Conservation (phyloP, 2,797 vertebrate species). For the Pseudomugil gertrudae region DNA sequence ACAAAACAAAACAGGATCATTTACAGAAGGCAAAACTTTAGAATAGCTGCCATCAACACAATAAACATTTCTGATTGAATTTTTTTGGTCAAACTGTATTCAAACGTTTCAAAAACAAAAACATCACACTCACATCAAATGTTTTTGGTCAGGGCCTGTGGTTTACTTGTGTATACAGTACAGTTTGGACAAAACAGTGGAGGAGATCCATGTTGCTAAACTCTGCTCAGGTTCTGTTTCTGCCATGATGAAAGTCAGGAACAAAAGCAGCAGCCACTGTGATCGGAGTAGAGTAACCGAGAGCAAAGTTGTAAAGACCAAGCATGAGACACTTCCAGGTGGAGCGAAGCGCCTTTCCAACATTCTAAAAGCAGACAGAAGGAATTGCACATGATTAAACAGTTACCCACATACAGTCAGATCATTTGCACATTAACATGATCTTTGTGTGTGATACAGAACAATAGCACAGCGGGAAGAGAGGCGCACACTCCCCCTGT, state of each 20-base stretch:
- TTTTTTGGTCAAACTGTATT: not conserved
- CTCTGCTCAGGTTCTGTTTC: constrained; percentile 56
- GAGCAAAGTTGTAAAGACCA: constrained; percentile 88
- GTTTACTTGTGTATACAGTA: not conserved
- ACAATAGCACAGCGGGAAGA: constrained; percentile 55
- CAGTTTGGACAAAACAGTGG: not conserved
- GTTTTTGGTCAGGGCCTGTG: not conserved
- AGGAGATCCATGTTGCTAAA: constrained; percentile 1
- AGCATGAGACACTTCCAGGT: constrained; percentile 91
- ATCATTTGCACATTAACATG: not conserved
- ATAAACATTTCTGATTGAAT: not conserved
- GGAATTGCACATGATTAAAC: not conserved
- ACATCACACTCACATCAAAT: constrained; percentile 5
- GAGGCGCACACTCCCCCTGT: constrained; percentile 2
- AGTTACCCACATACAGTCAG: not conserved
- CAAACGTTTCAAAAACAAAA: constrained; percentile 22
- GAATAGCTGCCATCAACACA: not conserved
- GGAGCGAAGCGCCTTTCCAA: constrained; percentile 86
- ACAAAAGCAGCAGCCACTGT: constrained; percentile 81
- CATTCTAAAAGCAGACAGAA: constrained; percentile 81
- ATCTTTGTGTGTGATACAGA: no score
- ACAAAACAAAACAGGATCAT: not conserved
- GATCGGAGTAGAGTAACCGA: constrained; percentile 85
- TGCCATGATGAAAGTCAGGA: constrained; percentile 72
- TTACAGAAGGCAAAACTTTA: not conserved